Base-by-base conservation (phyloP, 2,797 vertebrate species). In the Acanthiza pusilla region DNA sequence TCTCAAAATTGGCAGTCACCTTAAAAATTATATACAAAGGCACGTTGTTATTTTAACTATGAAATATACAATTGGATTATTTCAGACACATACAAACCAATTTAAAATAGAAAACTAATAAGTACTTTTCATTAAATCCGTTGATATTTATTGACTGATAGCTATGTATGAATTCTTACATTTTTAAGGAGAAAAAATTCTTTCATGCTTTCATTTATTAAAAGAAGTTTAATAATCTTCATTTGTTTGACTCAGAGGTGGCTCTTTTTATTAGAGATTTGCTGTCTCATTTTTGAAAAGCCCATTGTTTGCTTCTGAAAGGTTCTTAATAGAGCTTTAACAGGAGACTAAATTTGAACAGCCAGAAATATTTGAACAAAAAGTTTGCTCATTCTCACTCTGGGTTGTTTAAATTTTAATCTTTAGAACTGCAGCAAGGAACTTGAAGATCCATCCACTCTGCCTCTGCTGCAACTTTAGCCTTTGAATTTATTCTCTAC, bases 271-370 rank as follows among this genome's bases (percentile, higher is more conserved):
- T 89, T 86, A 85, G 75, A 91, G 85, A 92, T 75, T 83, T 92
- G 57, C 94, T 94, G 82, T 88, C 81, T 94, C 73, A 43, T 68
- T 89, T 96, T 92, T 95, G 85, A 95, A 95, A 95, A 93, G 91
- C 76, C 58, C 10, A 68, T 96, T 96, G 85, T 95, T 92, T 96
- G 94, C 89, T 38, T 92, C 45, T 85, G 85, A 81, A 77, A 78
- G 47, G 54, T 47, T 89, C 88, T 88, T 91, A 88, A 78, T 84
- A 93, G 82, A 75, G 66, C 73, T 94, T 95, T 89, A 86, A 66
- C 40, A 72, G 62, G 54, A 72, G 62, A 50, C 51, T 91, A 81
- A 93, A 91, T 89, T 77, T 92, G 89, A 96, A 91, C 62, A 92
- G 92, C 43, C 23, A 81, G 82, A 86, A 91, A 83, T 83, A 93